These are phyloP conservation scores for Agriopis aurantiaria DNA, from an alignment of 2,888 invertebrate genomes.

Conservation along the genomic window DNA sequence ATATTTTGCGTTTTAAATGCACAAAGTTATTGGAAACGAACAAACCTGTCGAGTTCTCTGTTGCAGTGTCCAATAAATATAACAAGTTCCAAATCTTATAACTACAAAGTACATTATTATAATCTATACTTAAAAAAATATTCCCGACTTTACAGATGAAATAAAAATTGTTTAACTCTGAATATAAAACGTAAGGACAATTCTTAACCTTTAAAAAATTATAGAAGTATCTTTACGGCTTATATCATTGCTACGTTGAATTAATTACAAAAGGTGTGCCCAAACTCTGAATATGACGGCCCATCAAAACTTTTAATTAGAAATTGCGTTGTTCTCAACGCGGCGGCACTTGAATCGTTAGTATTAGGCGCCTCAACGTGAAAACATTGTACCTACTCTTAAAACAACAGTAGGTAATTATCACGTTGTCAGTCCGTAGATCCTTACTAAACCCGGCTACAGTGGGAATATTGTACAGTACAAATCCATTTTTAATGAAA, in stretches of 20 bases:
- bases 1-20: no score
- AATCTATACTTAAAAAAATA: background rate
- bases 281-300: constrained; percentile 4
- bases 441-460: constrained; percentile 35
- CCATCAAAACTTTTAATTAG: constrained; percentile 14
- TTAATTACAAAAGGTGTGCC: background rate
- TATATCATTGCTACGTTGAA: background rate
- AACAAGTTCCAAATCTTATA: no score
- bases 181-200: background rate
- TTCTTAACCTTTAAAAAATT: background rate
- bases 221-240: background rate
- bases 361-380: background rate
- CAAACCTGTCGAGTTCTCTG: no score
- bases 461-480: constrained; percentile 20
- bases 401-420: constrained; percentile 34
- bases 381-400: constrained; percentile 14
- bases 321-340: background rate
- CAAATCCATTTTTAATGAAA: constrained; percentile 50
- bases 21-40: no score
- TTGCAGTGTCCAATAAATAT: no score
- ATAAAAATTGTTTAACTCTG: background rate
- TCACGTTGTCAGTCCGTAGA: constrained; percentile 37
- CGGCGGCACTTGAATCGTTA: background rate
- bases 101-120: background rate
- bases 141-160: no score